Evolutionary conservation across 1,140 invertebrate species (phyloP), one percentile per base, ranked within the genome.

Genomic region (Drosophila lacertosa): DNA sequence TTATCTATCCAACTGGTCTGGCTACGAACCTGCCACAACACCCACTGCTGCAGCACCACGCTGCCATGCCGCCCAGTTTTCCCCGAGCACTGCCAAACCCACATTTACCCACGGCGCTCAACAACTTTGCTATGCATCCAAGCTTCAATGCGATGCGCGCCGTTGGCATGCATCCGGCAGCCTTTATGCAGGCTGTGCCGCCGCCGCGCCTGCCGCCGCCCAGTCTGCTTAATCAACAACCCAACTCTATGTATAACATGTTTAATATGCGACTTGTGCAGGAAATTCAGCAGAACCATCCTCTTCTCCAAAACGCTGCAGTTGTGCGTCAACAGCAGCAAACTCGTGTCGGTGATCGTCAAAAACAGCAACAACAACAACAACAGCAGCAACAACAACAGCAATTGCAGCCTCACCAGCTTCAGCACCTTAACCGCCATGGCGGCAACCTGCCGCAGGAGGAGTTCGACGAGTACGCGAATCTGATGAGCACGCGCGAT

Each of bases 401-500:
- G 0, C 70, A 67, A 10, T 7, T 29, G 26, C 26, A 29, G 26
- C 26, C 74, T 0, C 67, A 64, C 6, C 76, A 74, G 13, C 77
- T 74, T n/a, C 67, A 64, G 16, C 73, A 77, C 33, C 50, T 66
- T 2, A 58, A 64, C 54, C 74, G 71, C 6, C 70, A 63, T 15
- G 55, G 83, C 83, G 90, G 90, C 4, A 91, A 91, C 45, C 67
- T 91, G 16, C 81, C 89, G 1, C 68, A 75, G 10, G 74, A 90
- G n/a, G 90, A 90, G 35, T 91, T 77, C 51, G 97, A 98, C 91
- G 96, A 97, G 79, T 98, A 97, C 90, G 95, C 95, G 4, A 97
- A 97, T 18, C 92, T 98, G 2, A 99, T 99, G 97, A 97, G 96
- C 35, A 94, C 94, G 66, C 93, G 95, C 37, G 97, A 99, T 82